These are phyloP conservation scores for Standfussiana lucernea DNA, from an alignment of 2,888 invertebrate species.

Conservation along the genomic window DNA sequence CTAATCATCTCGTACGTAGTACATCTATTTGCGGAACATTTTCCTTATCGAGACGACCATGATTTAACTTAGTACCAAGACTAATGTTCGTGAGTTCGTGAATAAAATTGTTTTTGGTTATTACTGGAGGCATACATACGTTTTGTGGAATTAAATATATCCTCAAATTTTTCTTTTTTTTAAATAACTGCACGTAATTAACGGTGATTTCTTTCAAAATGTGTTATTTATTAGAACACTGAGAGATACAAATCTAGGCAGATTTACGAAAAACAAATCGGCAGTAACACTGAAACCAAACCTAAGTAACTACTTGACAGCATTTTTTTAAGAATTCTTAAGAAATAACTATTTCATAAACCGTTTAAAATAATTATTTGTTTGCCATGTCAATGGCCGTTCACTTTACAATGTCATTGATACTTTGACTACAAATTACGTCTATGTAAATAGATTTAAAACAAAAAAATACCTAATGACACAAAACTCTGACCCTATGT, in stretches of 20 bases:
- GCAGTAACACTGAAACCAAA: not conserved
- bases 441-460: not conserved
- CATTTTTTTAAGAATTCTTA: not conserved
- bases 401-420: conserved; percentile 30
- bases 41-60: conserved; percentile 55
- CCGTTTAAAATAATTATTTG: conserved; percentile 2
- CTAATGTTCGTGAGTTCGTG: conserved; percentile 28
- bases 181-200: not conserved
- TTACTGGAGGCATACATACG: conserved; percentile 16
- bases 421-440: conserved; percentile 2
- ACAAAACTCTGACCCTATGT: not conserved
- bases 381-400: not conserved
- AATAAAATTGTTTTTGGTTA: conserved; percentile 19
- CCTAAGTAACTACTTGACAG: not conserved
- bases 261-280: not conserved
- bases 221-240: not conserved
- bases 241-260: not conserved
- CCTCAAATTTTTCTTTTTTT: not conserved
- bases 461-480: not conserved
- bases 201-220: not conserved
- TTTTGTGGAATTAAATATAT: conserved; percentile 18
- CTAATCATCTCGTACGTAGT: conserved; percentile 54
- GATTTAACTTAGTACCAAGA: conserved; percentile 46
- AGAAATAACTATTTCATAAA: conserved; percentile 1
- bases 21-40: conserved; percentile 16